A percentile compares a stretch with the other conserved stretches of the same genome.
phyloP scores from a whole-genome alignment of 2,797 vertebrate genomes.

The Aphelocoma californica region DNA sequence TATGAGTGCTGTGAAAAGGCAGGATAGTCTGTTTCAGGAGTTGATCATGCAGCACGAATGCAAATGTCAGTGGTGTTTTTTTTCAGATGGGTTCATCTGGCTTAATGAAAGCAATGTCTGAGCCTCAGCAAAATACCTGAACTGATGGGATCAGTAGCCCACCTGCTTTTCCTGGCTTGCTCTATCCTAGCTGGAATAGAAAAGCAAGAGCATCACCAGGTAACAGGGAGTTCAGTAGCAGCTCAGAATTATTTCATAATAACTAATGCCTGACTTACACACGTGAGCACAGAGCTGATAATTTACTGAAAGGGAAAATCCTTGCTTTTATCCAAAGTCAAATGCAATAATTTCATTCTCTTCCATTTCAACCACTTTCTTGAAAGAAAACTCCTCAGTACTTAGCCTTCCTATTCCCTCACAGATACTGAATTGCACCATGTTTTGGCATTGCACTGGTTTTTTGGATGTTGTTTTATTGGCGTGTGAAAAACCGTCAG shows the following conservation, averaged over 20 bases:
- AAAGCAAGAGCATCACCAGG: background rate
- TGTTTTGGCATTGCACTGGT: background rate
- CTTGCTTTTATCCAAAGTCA: background rate
- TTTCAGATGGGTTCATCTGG: background rate
- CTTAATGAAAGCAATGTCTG: background rate
- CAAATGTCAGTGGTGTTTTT: background rate
- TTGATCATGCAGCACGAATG: background rate
- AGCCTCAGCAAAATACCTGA: background rate
- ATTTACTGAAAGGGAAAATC: background rate
- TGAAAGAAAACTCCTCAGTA: background rate
- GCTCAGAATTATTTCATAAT: background rate
- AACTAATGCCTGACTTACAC: background rate
- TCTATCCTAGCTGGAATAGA: background rate
- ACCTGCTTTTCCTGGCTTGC: background rate
- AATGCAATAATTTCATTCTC: background rate
- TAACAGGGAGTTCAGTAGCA: background rate
- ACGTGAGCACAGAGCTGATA: background rate
- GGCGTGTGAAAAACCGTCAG: background rate
- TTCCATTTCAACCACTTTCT: background rate
- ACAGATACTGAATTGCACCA: rapidly evolving
- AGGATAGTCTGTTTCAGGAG: background rate
- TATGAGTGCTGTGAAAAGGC: background rate
- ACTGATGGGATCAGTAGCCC: background rate
- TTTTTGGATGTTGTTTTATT: background rate
- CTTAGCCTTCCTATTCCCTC: background rate